Conservation (phyloP, 2,888 invertebrate species). For the Monochamus alternatus region DNA sequence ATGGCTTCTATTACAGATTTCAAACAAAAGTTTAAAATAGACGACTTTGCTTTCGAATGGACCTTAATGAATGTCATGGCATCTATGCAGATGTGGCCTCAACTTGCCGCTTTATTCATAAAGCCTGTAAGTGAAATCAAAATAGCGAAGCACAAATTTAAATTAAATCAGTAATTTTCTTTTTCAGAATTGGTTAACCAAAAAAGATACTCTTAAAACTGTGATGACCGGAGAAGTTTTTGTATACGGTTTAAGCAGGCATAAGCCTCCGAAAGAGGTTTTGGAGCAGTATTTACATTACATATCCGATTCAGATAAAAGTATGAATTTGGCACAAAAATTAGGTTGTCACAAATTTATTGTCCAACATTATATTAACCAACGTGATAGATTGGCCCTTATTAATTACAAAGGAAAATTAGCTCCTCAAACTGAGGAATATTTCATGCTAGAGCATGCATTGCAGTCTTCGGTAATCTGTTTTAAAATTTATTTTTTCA, state of each 20-base stretch:
- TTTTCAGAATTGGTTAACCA: constrained; percentile 74
- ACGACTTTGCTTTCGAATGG: constrained; percentile 67
- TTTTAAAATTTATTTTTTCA: neutral
- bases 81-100: constrained; percentile 62
- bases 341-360: constrained; percentile 79
- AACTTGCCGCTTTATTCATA: constrained; percentile 60
- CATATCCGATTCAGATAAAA: constrained; percentile 71
- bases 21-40: constrained; percentile 64
- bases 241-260: constrained; percentile 62
- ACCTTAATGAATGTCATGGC: constrained; percentile 63
- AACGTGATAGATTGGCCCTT: constrained; percentile 77
- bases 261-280: constrained; percentile 68
- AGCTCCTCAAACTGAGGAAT: constrained; percentile 79
- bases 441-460: constrained; percentile 82
- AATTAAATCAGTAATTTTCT: neutral
- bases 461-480: constrained; percentile 66
- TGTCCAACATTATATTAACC: constrained; percentile 76
- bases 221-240: constrained; percentile 62
- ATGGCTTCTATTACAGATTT: constrained; percentile 60
- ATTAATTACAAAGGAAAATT: constrained; percentile 78
- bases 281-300: constrained; percentile 66
- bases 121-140: constrained; percentile 59
- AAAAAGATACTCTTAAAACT: constrained; percentile 64
- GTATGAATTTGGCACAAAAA: constrained; percentile 76
- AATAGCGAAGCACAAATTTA: no score